Evolutionary conservation across 2,888 invertebrate genomes (phyloP), one percentile per base, ranked within the genome.

Genomic region (Brachyptera putata): DNA sequence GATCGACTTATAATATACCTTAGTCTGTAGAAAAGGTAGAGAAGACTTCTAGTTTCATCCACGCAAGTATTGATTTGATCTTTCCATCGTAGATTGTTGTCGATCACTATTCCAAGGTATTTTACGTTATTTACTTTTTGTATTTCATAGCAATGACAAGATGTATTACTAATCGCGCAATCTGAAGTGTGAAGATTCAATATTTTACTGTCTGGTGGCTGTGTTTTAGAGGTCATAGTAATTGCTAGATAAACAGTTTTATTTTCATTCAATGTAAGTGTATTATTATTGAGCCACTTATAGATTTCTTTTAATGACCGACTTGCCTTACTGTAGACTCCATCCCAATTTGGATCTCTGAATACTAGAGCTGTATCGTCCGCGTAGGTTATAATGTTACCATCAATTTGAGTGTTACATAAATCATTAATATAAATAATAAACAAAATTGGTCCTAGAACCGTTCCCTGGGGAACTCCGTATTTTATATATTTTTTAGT

Each of bases 391-490:
- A 49, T 30, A 2, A 64, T 26, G n/a, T 48, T 46, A 14, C 61
- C 57, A 57, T 60, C 46, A 30, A 61, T 30, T 4, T 36, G 46
- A 1, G 43, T 49, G 30, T 63, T 34, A 43, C 61, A 63, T 22
- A 65, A 59, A 46, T 63, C 56, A 61, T 64, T 63, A 34, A 62
- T 62, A 50, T 62, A 65, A 24, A 63, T 49, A 26, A 59, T 53
- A 43, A 63, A 63, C 2, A 63, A 50, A 25, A 63, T 43, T 37
- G 65, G 62, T 4, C 61, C 61, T n/a, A n/a, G n/a, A n/a, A n/a
- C n/a, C n/a, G n/a, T n/a, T n/a, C n/a, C n/a, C n/a, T n/a, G n/a
- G n/a, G 11, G 63, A 39, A 65, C 63, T 3, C 62, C 61, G 36
- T 16, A 56, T n/a, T 9, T 39, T 14, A 63, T 43, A 26, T 3